Percentiles rank a stretch among this genome's conserved stretches.
Conservation (phyloP, 2,113 vertebrate genomes). For the Echinops telfairi region DNA sequence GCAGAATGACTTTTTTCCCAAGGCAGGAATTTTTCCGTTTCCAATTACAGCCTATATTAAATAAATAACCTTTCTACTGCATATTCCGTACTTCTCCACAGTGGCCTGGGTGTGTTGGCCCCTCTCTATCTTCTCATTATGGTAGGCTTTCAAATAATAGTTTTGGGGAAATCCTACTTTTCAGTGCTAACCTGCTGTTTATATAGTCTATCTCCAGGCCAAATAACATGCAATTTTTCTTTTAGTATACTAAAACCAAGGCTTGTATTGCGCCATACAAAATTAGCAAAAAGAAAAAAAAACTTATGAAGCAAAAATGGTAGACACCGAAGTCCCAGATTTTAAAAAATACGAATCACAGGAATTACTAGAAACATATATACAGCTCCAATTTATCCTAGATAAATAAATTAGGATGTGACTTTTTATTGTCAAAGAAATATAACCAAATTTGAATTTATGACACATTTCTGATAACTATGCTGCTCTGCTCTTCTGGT, state of each 20-base stretch:
- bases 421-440: background rate
- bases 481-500: background rate
- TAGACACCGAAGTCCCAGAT: conserved; percentile 42
- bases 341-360: conserved; percentile 48
- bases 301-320: conserved; percentile 63
- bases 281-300: conserved; percentile 61
- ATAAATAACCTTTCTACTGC: conserved; percentile 63
- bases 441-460: conserved; percentile 23
- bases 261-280: conserved; percentile 51
- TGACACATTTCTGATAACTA: background rate
- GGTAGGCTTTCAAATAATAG: conserved; percentile 40
- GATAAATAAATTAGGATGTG: conserved; percentile 41
- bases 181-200: conserved; percentile 64
- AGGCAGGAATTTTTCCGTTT: conserved; percentile 68
- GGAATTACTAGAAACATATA: conserved; percentile 41
- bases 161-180: conserved; percentile 65
- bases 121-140: conserved; percentile 49
- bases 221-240: conserved; percentile 66
- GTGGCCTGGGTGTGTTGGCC: conserved; percentile 68
- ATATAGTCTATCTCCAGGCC: conserved; percentile 56
- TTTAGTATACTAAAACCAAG: conserved; percentile 65
- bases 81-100: conserved; percentile 50
- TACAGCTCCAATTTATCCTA: conserved; percentile 47
- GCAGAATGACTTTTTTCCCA: conserved; percentile 71
- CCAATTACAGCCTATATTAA: conserved; percentile 72